phyloP scores from a whole-genome alignment of 2,797 vertebrate species.

The Petrocephalus schoutedeni region DNA sequence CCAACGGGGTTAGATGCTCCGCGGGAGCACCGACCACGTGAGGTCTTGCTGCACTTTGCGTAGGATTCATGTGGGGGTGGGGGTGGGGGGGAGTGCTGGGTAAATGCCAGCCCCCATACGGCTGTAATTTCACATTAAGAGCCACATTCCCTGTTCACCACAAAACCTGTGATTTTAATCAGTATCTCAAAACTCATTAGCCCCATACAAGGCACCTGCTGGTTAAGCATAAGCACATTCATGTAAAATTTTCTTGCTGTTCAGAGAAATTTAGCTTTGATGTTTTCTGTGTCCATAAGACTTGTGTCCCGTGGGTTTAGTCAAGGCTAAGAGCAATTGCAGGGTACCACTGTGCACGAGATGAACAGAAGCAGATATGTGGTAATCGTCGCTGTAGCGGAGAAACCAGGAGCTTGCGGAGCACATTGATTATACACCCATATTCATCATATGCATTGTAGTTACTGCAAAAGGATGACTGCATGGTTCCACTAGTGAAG shows the following conservation, averaged over 20 bases:
- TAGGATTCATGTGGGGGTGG: background rate
- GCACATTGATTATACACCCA: background rate
- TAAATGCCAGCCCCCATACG: background rate
- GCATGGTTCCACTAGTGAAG: background rate
- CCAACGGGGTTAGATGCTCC: background rate
- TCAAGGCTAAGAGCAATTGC: background rate
- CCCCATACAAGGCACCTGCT: background rate
- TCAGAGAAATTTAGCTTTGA: constrained; percentile 5
- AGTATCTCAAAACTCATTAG: background rate
- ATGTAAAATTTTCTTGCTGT: background rate
- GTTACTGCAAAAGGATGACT: background rate
- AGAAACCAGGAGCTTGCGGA: background rate
- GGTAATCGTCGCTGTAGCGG: background rate
- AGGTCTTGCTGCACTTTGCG: background rate
- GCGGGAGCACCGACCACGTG: background rate
- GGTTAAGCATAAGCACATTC: background rate
- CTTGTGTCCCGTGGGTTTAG: background rate
- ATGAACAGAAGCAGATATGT: background rate
- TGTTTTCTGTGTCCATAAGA: background rate
- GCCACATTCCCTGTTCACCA: background rate
- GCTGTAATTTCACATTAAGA: background rate
- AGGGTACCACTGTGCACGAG: background rate
- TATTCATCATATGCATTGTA: background rate
- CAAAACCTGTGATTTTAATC: constrained; percentile 1
- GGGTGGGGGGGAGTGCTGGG: background rate